These are phyloP conservation scores for Jacana jacana DNA, from an alignment of 2,113 vertebrate species.

Conservation along the genomic window DNA sequence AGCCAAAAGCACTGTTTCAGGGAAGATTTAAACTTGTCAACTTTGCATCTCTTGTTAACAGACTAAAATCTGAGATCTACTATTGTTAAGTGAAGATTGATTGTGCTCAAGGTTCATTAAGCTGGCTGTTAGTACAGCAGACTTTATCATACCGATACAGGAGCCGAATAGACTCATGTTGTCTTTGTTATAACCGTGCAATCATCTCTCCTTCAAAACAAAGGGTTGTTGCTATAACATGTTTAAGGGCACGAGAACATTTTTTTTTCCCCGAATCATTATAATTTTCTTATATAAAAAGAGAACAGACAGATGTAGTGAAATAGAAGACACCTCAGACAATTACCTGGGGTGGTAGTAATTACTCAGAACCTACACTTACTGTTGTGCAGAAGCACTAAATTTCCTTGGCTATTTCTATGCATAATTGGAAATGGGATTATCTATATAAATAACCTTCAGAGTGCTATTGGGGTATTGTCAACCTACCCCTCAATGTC, in stretches of 20 bases:
- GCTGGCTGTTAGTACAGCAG: neutral
- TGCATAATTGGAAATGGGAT: neutral
- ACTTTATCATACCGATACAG: neutral
- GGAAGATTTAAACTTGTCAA: neutral
- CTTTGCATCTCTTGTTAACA: slow-evolving; percentile 1
- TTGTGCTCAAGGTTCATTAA: neutral
- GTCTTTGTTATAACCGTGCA: neutral
- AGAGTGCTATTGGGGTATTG: neutral
- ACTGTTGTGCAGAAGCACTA: neutral
- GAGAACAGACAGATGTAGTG: neutral
- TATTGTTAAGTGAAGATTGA: neutral
- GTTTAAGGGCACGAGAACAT: neutral
- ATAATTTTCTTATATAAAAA: neutral
- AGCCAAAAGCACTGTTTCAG: neutral
- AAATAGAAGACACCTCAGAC: neutral
- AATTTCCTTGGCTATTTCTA: neutral
- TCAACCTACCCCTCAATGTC: neutral
- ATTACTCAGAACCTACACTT: neutral
- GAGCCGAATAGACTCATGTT: neutral
- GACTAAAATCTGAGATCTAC: neutral
- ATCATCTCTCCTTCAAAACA: neutral
- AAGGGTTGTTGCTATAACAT: neutral
- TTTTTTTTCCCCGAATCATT: neutral
- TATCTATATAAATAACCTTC: neutral
- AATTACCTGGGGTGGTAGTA: neutral